phyloP scores from a whole-genome alignment of 2,797 vertebrate genomes.

The Odontamblyopus lacepedii region DNA sequence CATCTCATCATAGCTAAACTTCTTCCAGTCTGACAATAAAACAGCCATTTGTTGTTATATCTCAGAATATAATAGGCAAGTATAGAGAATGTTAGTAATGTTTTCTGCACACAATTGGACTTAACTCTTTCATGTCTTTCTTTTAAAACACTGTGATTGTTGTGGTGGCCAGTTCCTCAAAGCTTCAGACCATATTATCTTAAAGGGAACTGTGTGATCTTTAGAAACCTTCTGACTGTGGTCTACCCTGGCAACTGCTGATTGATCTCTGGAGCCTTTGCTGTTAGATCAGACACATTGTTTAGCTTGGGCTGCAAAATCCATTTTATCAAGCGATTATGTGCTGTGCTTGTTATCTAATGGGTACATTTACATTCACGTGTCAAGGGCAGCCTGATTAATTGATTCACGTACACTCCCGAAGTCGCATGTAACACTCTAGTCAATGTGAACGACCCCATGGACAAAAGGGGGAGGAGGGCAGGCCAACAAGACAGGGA shows the following conservation, averaged over 20 bases:
- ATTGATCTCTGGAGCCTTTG: conserved; percentile 19
- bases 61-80: no score
- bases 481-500: not conserved
- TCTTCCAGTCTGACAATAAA: no score
- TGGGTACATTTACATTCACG: conserved; percentile 43
- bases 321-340: conserved; percentile 25
- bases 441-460: conserved; percentile 18
- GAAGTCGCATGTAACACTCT: conserved; percentile 28
- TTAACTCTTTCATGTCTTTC: not conserved
- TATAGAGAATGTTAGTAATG: not conserved
- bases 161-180: not conserved
- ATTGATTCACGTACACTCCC: conserved; percentile 45
- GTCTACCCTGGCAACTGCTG: not conserved
- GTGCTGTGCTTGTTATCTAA: conserved; percentile 37
- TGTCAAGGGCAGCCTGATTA: conserved; percentile 45
- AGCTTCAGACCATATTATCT: no score
- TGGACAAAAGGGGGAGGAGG: not conserved
- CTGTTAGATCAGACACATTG: conserved; percentile 16
- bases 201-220: not conserved
- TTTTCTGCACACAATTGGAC: not conserved
- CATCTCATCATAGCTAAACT: no score
- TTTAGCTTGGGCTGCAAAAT: conserved; percentile 9
- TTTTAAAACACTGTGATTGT: not conserved
- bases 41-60: no score
- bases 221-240: not conserved